Conservation (phyloP, 2,797 vertebrate genomes). For the Parauchenoglanis punctatus region DNA sequence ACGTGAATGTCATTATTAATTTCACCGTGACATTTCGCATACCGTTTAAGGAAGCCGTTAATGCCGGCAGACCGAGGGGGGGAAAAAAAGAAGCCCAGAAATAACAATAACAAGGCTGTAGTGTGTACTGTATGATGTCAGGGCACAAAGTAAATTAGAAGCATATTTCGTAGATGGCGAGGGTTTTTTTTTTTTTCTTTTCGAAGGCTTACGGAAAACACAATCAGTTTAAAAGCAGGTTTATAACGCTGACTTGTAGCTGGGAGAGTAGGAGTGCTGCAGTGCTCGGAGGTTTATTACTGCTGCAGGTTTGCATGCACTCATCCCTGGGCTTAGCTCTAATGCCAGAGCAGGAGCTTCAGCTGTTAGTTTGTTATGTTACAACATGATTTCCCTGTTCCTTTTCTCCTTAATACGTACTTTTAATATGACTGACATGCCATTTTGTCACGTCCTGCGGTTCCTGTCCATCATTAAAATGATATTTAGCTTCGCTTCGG, state of each 20-base stretch:
- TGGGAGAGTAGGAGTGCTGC: conserved; percentile 32
- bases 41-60: conserved; percentile 40
- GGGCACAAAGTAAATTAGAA: conserved; percentile 19
- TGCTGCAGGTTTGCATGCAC: conserved; percentile 26
- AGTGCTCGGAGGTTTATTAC: conserved; percentile 32
- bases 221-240: conserved; percentile 27
- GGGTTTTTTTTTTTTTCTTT: conserved; percentile 30
- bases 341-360: not conserved
- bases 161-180: conserved; percentile 30
- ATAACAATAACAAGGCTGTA: conserved; percentile 13
- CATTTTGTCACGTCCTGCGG: not conserved
- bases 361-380: not conserved
- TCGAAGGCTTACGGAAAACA: conserved; percentile 22
- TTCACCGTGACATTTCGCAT: conserved; percentile 57
- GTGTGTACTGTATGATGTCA: conserved; percentile 8
- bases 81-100: no score
- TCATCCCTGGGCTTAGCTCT: conserved; percentile 19
- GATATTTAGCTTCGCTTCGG: not conserved
- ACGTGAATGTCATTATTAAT: conserved; percentile 60
- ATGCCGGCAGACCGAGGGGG: conserved; percentile 12
- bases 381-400: not conserved
- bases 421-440: not conserved
- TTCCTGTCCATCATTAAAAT: not conserved
- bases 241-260: conserved; percentile 6
- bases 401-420: no score